Evolutionary conservation across 2,797 vertebrate species (phyloP), one percentile per base, ranked within the genome.

Genomic region (Rhinophrynus dorsalis): DNA sequence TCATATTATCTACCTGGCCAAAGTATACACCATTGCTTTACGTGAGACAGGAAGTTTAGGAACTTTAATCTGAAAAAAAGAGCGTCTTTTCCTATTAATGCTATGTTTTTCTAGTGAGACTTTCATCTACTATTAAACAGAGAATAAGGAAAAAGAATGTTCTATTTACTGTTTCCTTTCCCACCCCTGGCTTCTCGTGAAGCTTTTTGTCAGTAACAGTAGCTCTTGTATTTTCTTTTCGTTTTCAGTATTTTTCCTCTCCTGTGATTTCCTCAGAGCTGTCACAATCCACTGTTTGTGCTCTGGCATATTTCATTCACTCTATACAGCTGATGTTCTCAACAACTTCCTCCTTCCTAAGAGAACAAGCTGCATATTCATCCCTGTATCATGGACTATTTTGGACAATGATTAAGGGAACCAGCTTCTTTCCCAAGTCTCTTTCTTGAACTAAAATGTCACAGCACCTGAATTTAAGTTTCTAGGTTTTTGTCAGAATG

Each of bases 121-220:
- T 62, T 65, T 66, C 57, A 65, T 73, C 61, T 66, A 21, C 61
- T 62, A 66, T 59, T 67, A 73, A 54, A 73, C 66, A 73, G 55
- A 73, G 54, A 73, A 73, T 73, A 73, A 73, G 55, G 70, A 73
- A 73, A 66, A 73, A 66, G 62, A 73, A 66, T 73, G 62, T 62
- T 66, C 70, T 66, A 66, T 73, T 66, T 73, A 66, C 45, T 60
- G 55, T 73, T 73, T 73, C 70, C 70, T 73, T 73, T 73, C 70
- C 70, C 70, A 73, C 67, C 70, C 56, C 44, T 65, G 47, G 55
- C 45, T 73, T 60, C 70, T 66, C 70, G 47, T 73, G 70, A 66
- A 62, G 30, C 45, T 66, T 73, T n/a, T 73, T 66, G 55, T 73
- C 62, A 67, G 30, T 59, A 73, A 73, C 70, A 73, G 70, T 73